Conservation (phyloP, 92 coral and sea anemone genomes). For the Actinernus sp. region DNA sequence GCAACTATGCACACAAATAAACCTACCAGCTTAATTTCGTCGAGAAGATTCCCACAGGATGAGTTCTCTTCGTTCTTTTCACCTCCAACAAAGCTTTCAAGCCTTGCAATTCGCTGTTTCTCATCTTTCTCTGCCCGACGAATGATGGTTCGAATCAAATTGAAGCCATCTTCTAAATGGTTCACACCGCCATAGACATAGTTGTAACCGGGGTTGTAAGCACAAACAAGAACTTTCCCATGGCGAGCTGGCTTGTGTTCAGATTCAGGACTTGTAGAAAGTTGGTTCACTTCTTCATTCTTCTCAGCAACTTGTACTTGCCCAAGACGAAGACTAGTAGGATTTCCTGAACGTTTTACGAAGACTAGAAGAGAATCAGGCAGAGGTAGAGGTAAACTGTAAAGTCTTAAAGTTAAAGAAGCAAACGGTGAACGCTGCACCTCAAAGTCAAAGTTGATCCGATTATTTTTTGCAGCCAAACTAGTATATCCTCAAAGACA, state of each 20-base stretch:
- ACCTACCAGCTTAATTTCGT: constrained; percentile 78
- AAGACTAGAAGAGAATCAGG: constrained; percentile 29
- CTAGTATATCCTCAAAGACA: no score
- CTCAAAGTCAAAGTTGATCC: no score
- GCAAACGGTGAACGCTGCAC: no score
- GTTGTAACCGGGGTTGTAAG: constrained; percentile 20
- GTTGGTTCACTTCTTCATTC: constrained; percentile 60
- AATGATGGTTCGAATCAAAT: constrained; percentile 52
- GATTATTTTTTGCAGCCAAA: no score
- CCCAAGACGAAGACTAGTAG: constrained; percentile 72
- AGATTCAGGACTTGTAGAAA: constrained; percentile 17
- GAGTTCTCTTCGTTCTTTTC: constrained; percentile 47
- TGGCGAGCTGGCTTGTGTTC: no score
- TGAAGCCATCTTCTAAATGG: constrained; percentile 54
- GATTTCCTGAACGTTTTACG: constrained; percentile 16
- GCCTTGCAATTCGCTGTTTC: constrained; percentile 12
- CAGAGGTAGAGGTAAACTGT: no score
- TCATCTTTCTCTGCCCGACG: constrained; percentile 29
- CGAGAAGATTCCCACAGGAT: constrained; percentile 29
- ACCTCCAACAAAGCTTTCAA: constrained; percentile 32
- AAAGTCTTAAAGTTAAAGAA: no score
- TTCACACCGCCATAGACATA: neutral
- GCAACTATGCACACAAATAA: no score
- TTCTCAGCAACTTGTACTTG: constrained; percentile 82
- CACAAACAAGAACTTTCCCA: constrained; percentile 20